These are phyloP conservation scores for Caenorhabditis angaria DNA, from an alignment of 2,888 invertebrate genomes.

Conservation along the genomic window DNA sequence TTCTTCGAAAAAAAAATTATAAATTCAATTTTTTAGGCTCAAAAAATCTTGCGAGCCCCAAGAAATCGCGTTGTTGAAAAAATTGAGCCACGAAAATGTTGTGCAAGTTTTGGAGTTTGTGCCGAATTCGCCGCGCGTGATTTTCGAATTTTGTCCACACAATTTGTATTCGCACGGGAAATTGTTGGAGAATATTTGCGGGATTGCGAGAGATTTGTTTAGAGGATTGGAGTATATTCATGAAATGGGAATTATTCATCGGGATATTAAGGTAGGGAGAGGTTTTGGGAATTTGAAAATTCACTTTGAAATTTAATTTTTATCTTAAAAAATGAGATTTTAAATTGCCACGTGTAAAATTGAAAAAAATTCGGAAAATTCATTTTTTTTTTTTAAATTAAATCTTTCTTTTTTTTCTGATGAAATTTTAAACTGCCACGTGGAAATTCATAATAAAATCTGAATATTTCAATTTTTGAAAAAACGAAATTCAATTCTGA, in stretches of 20 bases:
- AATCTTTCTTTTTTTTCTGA: too few species aligned
- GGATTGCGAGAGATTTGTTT: conserved; percentile 45
- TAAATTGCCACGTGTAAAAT: too few species aligned
- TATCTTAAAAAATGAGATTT: neutral
- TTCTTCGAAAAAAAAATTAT: too few species aligned
- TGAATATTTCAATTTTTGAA: too few species aligned
- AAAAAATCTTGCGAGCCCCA: neutral
- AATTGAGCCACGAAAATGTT: neutral
- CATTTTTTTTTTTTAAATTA: too few species aligned
- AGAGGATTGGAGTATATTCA: conserved; percentile 58
- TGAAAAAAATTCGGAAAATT: too few species aligned
- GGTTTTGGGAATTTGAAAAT: too few species aligned
- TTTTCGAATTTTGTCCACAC: neutral
- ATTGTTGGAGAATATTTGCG: neutral
- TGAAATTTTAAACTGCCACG: too few species aligned
- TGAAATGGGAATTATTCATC: conserved; percentile 55
- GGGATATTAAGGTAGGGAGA: conserved; percentile 68
- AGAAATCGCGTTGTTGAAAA: neutral
- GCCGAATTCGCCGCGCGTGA: neutral
- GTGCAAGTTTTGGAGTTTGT: neutral
- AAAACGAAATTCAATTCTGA: too few species aligned
- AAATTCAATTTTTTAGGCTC: too few species aligned
- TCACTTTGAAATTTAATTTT: neutral
- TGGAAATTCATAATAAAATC: too few species aligned
- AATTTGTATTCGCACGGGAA: neutral